Percentiles rank a stretch among this genome's conserved stretches.
phyloP scores from a whole-genome alignment of 2,888 invertebrate genomes.

The Capitulum mitella region DNA sequence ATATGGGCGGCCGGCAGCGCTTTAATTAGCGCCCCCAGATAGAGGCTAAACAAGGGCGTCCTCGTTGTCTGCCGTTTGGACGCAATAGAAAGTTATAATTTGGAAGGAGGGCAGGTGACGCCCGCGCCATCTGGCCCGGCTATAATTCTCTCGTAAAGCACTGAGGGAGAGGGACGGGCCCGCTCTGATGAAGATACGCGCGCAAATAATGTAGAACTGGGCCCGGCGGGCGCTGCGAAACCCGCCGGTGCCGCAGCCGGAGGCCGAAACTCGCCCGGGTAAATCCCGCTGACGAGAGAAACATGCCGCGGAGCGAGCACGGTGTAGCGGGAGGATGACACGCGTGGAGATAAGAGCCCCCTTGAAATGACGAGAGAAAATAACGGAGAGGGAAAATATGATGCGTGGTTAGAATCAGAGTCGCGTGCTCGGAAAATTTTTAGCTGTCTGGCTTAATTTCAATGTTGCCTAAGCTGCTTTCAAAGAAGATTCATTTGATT shows the following conservation, averaged over 20 bases:
- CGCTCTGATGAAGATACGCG: neutral
- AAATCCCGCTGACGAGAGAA: neutral
- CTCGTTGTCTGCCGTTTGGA: constrained; percentile 22
- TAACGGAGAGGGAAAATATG: too few species aligned
- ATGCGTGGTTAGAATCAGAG: too few species aligned
- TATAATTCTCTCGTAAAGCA: constrained; percentile 22
- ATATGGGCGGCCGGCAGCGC: neutral
- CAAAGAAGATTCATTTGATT: too few species aligned
- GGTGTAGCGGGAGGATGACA: too few species aligned
- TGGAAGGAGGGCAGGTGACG: neutral
- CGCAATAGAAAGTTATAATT: constrained; percentile 21
- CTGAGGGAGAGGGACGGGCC: neutral
- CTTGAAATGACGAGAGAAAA: too few species aligned
- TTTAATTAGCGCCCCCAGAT: constrained; percentile 1
- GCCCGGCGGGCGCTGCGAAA: too few species aligned
- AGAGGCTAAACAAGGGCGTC: neutral
- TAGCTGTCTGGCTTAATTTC: too few species aligned
- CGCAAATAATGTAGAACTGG: neutral
- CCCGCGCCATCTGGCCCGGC: neutral
- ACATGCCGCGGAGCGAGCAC: neutral
- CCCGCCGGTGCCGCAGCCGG: too few species aligned
- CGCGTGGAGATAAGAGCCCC: too few species aligned
- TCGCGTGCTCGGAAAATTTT: too few species aligned
- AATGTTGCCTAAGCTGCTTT: too few species aligned
- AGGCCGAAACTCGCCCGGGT: neutral